phyloP scores from a whole-genome alignment of 1,140 invertebrate genomes.

The Drosophila repleta region DNA sequence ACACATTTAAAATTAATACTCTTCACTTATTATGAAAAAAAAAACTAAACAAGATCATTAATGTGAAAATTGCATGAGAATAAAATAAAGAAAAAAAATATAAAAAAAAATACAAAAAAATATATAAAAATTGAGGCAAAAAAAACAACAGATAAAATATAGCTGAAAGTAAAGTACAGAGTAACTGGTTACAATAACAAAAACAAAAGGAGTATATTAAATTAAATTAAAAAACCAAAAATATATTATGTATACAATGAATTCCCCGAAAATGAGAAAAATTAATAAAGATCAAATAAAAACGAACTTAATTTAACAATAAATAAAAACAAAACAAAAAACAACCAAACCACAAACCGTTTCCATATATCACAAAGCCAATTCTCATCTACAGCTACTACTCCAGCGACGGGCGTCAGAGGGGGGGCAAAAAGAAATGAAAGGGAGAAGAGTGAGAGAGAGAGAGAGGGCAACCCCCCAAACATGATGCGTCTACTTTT shows the following conservation, averaged over 20 bases:
- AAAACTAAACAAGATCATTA: constrained; percentile 54
- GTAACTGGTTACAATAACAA: constrained; percentile 79
- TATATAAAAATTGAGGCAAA: constrained; percentile 52
- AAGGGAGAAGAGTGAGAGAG: background rate
- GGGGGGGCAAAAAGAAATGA: background rate
- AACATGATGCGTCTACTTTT: background rate
- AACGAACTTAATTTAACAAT: constrained; percentile 67
- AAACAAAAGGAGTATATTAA: constrained; percentile 61
- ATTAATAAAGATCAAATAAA: constrained; percentile 56
- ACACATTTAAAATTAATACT: constrained; percentile 76
- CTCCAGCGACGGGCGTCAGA: background rate
- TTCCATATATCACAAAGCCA: constrained; percentile 39
- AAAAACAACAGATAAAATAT: constrained; percentile 48
- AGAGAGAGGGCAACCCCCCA: constrained; percentile 4
- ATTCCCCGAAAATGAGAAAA: constrained; percentile 32
- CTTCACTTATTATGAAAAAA: constrained; percentile 73
- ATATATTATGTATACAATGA: constrained; percentile 73
- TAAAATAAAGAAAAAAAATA: constrained; percentile 22
- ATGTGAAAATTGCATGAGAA: constrained; percentile 65
- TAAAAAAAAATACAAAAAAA: constrained; percentile 14
- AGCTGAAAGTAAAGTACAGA: constrained; percentile 66
- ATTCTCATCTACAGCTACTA: constrained; percentile 14
- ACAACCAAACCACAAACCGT: constrained; percentile 20
- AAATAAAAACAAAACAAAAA: constrained; percentile 36
- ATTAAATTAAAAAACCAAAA: constrained; percentile 25